Evolutionary conservation across 2,888 invertebrate species (phyloP), one percentile per base, ranked within the genome.

Genomic region (Clivina fossor): DNA sequence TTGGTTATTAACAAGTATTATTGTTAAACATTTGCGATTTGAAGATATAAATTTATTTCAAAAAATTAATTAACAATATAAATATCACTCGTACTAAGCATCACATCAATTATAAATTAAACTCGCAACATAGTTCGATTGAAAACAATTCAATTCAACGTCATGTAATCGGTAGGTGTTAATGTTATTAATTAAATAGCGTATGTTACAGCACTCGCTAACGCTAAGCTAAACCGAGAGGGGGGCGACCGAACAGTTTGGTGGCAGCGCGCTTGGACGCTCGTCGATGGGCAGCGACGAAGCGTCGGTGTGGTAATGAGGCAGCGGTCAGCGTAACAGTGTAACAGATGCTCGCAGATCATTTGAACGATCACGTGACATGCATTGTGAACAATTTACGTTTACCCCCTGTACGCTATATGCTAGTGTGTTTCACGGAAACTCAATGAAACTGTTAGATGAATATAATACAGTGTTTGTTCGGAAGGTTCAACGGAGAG

Each of bases 341-440:
- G 50, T 40, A 50, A 40, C 50, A 50, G 50, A 50, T 50, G 50
- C 50, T 40, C 35, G 51, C 41, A 43, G 51, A 41, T 51, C 41
- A 50, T 32, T 5, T 40, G 50, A 19, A 40, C 41, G 50, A 30
- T 50, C 28, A 43, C 41, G 37, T 53, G 44, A 53, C 35, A 44
- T 53, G 53, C 44, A 44, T 53, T 43, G 43, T 53, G 43, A 37
- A 35, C 40, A 50, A 50, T 50, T 50, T 40, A 20, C 40, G 37
- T 37, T 16, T 26, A 7, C 43, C 5, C 16, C 18, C n/a, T 37
- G 37, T n/a, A n/a, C n/a, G n/a, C 15, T n/a, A 7, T 11, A 16
- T 33, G 33, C n/a, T 8, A 1, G n/a, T 33, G 26, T 49, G 49
- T 49, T 49, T 37, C 33, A 18, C 43, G 35, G 37, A 37, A 43